phyloP scores from a whole-genome alignment of 2,888 invertebrate species.

The Enoplolaimus lenunculus region DNA sequence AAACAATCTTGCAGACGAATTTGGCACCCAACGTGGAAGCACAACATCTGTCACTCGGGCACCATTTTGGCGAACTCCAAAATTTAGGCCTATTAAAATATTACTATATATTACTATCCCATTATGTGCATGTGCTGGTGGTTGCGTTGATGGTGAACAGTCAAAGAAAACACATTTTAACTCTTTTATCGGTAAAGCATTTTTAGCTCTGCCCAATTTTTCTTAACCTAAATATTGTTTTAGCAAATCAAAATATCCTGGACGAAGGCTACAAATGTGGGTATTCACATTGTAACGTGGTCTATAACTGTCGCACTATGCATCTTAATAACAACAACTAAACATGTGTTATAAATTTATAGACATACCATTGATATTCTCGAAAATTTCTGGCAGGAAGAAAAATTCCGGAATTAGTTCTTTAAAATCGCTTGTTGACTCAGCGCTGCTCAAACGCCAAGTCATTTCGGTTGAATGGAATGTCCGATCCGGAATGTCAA shows the following conservation, averaged over 20 bases:
- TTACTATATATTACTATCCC: no score
- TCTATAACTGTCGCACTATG: no score
- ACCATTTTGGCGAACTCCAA: constrained; percentile 84
- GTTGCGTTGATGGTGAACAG: no score
- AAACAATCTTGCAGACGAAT: constrained; percentile 82
- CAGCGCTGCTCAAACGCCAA: constrained; percentile 88
- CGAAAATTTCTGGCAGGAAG: constrained; percentile 83
- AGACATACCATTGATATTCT: constrained; percentile 31
- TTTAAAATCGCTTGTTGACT: constrained; percentile 98
- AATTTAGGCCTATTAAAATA: constrained; percentile 29
- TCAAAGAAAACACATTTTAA: no score
- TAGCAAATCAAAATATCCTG: no score
- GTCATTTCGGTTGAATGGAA: constrained; percentile 92
- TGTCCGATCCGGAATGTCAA: constrained; percentile 96
- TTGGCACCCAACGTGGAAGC: constrained; percentile 79
- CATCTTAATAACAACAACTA: no score
- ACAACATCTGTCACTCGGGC: constrained; percentile 75
- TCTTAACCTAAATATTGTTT: no score
- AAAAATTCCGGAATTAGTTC: constrained; percentile 98
- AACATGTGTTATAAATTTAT: constrained; percentile 9
- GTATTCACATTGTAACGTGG: no score
- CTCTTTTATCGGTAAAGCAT: no score
- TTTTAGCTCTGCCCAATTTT: no score
- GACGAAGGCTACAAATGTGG: no score
- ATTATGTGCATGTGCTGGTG: no score